Percentiles rank a stretch among this genome's conserved stretches.
phyloP scores from a whole-genome alignment of 2,888 invertebrate genomes.

The Eustalomyia histrio region DNA sequence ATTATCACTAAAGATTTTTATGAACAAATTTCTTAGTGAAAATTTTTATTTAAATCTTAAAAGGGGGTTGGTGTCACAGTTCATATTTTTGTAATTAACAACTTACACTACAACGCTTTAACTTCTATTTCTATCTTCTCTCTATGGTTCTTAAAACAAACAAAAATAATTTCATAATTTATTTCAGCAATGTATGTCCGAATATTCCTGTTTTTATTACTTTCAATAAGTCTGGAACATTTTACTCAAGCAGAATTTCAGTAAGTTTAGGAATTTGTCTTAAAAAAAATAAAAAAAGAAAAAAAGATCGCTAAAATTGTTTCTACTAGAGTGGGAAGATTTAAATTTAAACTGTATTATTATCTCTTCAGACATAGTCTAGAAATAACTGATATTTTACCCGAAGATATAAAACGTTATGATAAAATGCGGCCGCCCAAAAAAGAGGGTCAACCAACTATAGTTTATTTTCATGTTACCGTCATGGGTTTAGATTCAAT shows the following conservation, averaged over 20 bases:
- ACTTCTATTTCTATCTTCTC: no score
- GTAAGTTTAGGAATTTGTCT: slow-evolving; percentile 70
- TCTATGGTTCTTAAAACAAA: no score
- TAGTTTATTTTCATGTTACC: slow-evolving; percentile 94
- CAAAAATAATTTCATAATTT: background rate
- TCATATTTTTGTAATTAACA: no score
- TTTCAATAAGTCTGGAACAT: slow-evolving; percentile 76
- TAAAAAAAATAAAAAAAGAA: background rate
- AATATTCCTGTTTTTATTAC: slow-evolving; percentile 75
- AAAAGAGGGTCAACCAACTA: slow-evolving; percentile 91
- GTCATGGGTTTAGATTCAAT: slow-evolving; percentile 97
- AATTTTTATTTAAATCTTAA: no score
- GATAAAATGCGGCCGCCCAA: slow-evolving; percentile 97
- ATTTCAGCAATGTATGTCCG: slow-evolving; percentile 75
- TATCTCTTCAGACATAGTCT: slow-evolving; percentile 81
- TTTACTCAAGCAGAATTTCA: slow-evolving; percentile 77
- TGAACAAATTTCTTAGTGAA: no score
- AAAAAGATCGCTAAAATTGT: no score
- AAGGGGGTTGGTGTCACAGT: no score
- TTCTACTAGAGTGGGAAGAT: background rate
- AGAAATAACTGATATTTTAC: slow-evolving; percentile 90
- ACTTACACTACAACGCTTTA: no score
- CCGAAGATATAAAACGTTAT: slow-evolving; percentile 91
- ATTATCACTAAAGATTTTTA: no score
- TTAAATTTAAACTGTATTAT: background rate